A percentile compares a stretch with the other conserved stretches of the same genome.
These are phyloP conservation scores for Busseola fusca DNA, from an alignment of 2,888 invertebrate genomes.

Conservation along the genomic window DNA sequence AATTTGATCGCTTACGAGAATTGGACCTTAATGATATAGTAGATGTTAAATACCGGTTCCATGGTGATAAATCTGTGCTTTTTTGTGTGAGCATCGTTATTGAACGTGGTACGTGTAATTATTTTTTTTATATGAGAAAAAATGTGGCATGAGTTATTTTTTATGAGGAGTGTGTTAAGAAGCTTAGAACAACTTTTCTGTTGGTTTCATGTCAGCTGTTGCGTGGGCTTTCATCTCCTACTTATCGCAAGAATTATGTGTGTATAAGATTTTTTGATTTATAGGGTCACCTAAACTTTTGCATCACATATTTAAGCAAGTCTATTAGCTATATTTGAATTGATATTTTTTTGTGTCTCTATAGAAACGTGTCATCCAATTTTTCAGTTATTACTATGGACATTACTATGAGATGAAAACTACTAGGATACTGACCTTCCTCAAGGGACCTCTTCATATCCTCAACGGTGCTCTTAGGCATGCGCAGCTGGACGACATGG, in stretches of 20 bases:
- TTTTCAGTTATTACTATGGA: no score
- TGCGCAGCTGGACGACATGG: constrained; percentile 94
- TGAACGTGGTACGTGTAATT: constrained; percentile 44
- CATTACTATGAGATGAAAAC: no score
- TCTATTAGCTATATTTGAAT: neutral
- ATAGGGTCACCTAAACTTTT: neutral
- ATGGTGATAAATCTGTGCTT: constrained; percentile 41
- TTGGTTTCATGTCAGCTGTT: constrained; percentile 19
- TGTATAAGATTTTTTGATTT: neutral
- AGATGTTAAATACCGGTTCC: constrained; percentile 54
- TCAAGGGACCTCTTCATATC: constrained; percentile 94
- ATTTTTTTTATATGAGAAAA: constrained; percentile 50
- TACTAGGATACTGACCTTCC: constrained; percentile 91
- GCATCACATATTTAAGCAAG: neutral
- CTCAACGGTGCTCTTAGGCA: constrained; percentile 92
- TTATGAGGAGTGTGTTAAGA: constrained; percentile 42
- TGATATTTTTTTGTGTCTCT: neutral
- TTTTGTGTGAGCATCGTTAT: constrained; percentile 48
- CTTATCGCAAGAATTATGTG: neutral
- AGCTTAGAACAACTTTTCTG: constrained; percentile 32
- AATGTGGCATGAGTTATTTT: constrained; percentile 21
- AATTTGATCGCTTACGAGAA: constrained; percentile 69
- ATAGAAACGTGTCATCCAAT: no score
- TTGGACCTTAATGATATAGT: constrained; percentile 56
- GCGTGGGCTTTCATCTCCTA: constrained; percentile 3